phyloP scores from a whole-genome alignment of 2,113 vertebrate species.

The Bostrychus sinensis region DNA sequence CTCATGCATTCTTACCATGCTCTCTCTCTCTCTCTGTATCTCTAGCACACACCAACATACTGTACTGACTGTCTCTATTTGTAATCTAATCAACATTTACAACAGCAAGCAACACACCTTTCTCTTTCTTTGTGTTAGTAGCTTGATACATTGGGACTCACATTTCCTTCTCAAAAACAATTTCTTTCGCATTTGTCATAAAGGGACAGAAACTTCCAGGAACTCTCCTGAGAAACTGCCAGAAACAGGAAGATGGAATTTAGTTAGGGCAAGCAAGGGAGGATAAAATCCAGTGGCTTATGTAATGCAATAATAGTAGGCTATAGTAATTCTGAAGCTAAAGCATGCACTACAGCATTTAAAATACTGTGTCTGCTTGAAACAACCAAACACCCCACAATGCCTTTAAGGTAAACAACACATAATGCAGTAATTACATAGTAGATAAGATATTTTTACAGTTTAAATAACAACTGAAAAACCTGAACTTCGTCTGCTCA shows the following conservation, averaged over 20 bases:
- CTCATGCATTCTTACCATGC: conserved; percentile 62
- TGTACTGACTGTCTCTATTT: conserved; percentile 12
- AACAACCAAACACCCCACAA: conserved; percentile 11
- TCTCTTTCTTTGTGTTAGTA: background rate
- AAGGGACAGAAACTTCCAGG: conserved; percentile 2
- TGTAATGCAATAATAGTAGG: conserved; percentile 7
- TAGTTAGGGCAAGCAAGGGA: conserved; percentile 15
- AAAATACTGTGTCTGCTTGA: background rate
- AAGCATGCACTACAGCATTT: background rate
- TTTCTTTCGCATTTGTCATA: conserved; percentile 30
- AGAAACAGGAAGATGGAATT: conserved; percentile 31
- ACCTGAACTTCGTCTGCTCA: conserved; percentile 17
- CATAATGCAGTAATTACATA: background rate
- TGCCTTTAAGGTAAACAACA: conserved; percentile 20
- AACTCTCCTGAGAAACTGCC: conserved; percentile 10
- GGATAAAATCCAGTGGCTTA: background rate
- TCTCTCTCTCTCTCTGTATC: conserved; percentile 23
- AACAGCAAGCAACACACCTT: conserved; percentile 13
- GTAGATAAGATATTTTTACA: conserved; percentile 16
- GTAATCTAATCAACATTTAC: conserved; percentile 1
- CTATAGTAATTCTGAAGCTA: background rate
- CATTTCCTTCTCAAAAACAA: conserved; percentile 17
- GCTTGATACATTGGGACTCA: background rate
- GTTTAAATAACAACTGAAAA: conserved; percentile 46
- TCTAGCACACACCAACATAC: conserved; percentile 16